Evolutionary conservation across 2,113 vertebrate genomes (phyloP), one percentile per base, ranked within the genome.

Genomic region (Thinocorus orbignyianus): DNA sequence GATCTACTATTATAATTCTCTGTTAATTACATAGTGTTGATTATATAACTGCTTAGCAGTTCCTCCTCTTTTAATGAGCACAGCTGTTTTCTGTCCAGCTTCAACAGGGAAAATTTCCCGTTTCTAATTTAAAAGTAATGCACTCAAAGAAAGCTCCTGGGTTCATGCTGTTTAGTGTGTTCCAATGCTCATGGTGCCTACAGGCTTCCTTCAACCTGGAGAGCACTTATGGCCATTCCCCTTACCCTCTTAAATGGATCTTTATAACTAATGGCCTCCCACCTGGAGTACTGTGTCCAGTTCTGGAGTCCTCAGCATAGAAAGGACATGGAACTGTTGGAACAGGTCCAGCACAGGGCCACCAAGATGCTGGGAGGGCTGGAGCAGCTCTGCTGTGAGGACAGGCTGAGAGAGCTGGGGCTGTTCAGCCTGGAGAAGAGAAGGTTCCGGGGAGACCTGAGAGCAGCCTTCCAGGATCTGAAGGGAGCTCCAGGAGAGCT

Each of bases 11-110:
- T 93, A 93, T 91, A 95, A 95, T 88, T 96, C 93, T 91, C 55
- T 92, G 92, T 93, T 98, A 97, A 97, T 97, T 97, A 93, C 91
- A 93, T n/a, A 65, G 79, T 58, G 86, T 97, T 97, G 96, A 96
- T 97, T 97, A 95, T 95, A 89, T 80, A 95, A 96, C 93, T 88
- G 57, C 94, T 97, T 96, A 96, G 91, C 93, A 92, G 92, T 93
- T 95, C 92, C 81, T 97, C 93, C 94, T 96, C 94, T 92, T 96
- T 94, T 97, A 97, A 97, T 94, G 96, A 98, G 97, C 95, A 96
- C 97, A 95, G 97, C 97, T 98, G 96, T 96, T 98, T 97, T 92
- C 96, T 96, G 96, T 96, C 97, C 97, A 95, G 94, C 91, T 96
- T 97, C 96, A 83, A 96, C 88, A 62, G 90, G 86, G 96, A 92